These are phyloP conservation scores for Euura lappo DNA, from an alignment of 1,140 invertebrate genomes.

Conservation along the genomic window DNA sequence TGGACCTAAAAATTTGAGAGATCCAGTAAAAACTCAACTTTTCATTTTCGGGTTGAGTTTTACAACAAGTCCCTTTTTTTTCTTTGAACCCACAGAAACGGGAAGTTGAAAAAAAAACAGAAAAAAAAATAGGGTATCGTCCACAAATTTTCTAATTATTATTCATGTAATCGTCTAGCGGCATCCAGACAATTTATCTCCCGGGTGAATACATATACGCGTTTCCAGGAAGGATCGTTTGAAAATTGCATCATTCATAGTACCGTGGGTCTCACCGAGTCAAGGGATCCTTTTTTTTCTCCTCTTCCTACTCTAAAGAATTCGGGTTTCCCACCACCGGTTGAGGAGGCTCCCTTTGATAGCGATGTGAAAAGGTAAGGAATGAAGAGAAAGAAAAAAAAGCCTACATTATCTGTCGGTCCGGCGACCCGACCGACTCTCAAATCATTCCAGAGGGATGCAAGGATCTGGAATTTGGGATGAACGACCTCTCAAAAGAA, in stretches of 20 bases:
- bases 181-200: no score
- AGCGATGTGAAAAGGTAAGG: constrained; percentile 14
- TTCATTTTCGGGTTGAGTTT: no score
- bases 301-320: background rate
- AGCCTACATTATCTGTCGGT: background rate
- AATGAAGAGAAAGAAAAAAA: constrained; percentile 17
- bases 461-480: background rate
- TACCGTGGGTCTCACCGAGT: background rate
- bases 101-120: no score
- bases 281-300: constrained; percentile 14
- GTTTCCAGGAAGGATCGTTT: background rate
- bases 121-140: no score
- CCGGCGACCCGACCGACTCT: background rate
- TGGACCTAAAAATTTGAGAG: no score
- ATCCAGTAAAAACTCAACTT: no score
- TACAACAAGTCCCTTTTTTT: no score
- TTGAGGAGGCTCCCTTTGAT: background rate
- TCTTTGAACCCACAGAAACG: no score
- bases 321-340: background rate
- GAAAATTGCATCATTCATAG: constrained; percentile 6
- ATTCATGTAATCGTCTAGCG: no score
- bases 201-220: no score
- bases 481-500: background rate
- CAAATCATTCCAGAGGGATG: background rate
- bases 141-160: no score